These are phyloP conservation scores for Notodonta dromedarius DNA, from an alignment of 2,888 invertebrate species.

Conservation along the genomic window DNA sequence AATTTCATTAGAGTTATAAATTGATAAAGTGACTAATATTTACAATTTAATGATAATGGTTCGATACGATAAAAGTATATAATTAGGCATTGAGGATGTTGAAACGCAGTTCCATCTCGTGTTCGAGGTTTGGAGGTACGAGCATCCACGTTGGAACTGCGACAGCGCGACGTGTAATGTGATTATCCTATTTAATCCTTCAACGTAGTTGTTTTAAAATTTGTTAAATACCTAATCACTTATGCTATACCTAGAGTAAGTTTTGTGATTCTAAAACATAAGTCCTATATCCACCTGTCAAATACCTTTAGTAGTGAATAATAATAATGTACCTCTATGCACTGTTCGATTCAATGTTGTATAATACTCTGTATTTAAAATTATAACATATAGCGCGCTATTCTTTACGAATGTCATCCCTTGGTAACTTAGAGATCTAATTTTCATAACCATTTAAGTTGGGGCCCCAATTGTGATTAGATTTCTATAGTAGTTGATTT, in stretches of 20 bases:
- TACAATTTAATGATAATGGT: slow-evolving; percentile 45
- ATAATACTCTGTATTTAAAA: slow-evolving; percentile 41
- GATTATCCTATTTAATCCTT: slow-evolving; percentile 62
- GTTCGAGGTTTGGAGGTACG: slow-evolving; percentile 19
- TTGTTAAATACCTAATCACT: slow-evolving; percentile 51
- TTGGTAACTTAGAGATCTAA: slow-evolving; percentile 10
- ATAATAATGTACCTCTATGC: slow-evolving; percentile 44
- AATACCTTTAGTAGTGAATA: slow-evolving; percentile 54
- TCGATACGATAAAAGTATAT: slow-evolving; percentile 39
- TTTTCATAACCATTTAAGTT: background rate
- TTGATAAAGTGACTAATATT: slow-evolving; percentile 44
- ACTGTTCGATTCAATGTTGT: slow-evolving; percentile 55
- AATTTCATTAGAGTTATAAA: slow-evolving; percentile 49
- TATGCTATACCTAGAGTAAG: slow-evolving; percentile 67
- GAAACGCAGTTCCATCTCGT: slow-evolving; percentile 28
- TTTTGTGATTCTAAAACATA: slow-evolving; percentile 68
- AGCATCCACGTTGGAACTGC: slow-evolving; percentile 25
- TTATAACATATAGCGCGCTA: slow-evolving; percentile 25
- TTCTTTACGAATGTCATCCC: slow-evolving; percentile 23
- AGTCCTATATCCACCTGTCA: slow-evolving; percentile 63
- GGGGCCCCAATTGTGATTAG: slow-evolving; percentile 6
- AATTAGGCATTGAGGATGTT: slow-evolving; percentile 33
- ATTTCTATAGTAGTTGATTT: slow-evolving; percentile 10
- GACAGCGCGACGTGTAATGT: slow-evolving; percentile 41
- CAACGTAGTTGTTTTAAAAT: slow-evolving; percentile 64